A percentile compares a stretch with the other conserved stretches of the same genome.
phyloP scores from a whole-genome alignment of 2,113 vertebrate genomes.

The Felis catus region DNA sequence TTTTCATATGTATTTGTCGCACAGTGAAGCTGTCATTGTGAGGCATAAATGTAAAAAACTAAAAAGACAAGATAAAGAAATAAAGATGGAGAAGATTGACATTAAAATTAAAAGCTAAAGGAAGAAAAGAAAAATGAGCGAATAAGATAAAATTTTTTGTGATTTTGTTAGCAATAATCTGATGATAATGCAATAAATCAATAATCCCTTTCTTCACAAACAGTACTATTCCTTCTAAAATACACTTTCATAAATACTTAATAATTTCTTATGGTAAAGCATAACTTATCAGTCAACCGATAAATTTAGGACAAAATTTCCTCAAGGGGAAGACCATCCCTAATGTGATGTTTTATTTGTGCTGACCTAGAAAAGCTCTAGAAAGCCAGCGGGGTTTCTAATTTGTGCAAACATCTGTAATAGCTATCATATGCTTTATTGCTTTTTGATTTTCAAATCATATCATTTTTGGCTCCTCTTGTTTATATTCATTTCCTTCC shows the following conservation, averaged over 20 bases:
- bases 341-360: slow-evolving; percentile 16
- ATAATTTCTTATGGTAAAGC: background rate
- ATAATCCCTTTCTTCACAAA: background rate
- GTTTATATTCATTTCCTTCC: slow-evolving; percentile 12
- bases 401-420: slow-evolving; percentile 15
- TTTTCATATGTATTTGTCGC: background rate
- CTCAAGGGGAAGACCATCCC: background rate
- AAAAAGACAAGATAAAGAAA: background rate
- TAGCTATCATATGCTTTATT: background rate
- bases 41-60: background rate
- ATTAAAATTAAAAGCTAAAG: background rate
- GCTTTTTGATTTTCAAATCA: slow-evolving; percentile 34
- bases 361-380: slow-evolving; percentile 25
- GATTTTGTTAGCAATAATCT: background rate
- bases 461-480: background rate
- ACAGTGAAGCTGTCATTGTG: background rate
- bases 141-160: background rate
- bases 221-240: background rate
- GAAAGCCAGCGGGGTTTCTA: background rate
- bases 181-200: background rate
- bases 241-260: background rate
- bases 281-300: slow-evolving; percentile 13
- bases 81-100: background rate
- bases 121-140: background rate
- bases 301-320: background rate